Conservation (phyloP, 92 coral and sea anemone species). For the Siderastrea siderea region DNA sequence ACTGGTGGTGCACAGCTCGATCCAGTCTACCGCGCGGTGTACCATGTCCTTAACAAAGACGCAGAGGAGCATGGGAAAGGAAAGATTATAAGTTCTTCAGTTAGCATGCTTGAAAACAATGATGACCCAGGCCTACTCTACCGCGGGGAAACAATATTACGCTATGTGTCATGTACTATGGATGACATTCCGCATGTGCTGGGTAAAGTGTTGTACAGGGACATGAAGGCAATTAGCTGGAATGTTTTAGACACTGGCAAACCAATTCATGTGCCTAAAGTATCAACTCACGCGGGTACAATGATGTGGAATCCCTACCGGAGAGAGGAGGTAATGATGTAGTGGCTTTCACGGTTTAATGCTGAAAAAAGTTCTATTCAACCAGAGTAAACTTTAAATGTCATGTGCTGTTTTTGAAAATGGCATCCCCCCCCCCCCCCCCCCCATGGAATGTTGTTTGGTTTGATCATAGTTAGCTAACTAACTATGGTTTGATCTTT, state of each 20-base stretch:
- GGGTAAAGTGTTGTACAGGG: conserved; percentile 87
- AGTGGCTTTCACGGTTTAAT: not conserved
- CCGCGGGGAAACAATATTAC: conserved; percentile 92
- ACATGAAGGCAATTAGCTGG: conserved; percentile 92
- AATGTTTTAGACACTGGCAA: conserved; percentile 96
- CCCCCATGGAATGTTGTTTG: too few relatives aligned
- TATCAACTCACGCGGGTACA: conserved; percentile 89
- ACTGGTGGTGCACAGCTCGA: conserved; percentile 95
- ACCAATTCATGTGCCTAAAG: conserved; percentile 94
- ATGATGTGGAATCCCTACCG: conserved; percentile 88
- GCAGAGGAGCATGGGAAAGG: conserved; percentile 93
- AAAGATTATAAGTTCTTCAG: conserved; percentile 81
- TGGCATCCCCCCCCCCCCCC: too few relatives aligned
- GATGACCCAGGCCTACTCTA: conserved; percentile 71
- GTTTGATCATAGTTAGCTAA: too few relatives aligned
- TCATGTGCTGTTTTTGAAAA: too few relatives aligned
- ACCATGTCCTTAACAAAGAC: conserved; percentile 89
- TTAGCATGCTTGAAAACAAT: conserved; percentile 91
- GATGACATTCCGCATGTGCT: conserved; percentile 92
- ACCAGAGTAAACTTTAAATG: too few relatives aligned
- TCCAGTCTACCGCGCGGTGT: conserved; percentile 95
- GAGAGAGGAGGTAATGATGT: conserved; percentile 71
- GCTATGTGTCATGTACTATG: conserved; percentile 89
- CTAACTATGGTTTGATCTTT: too few relatives aligned
- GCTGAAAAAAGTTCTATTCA: too few relatives aligned